These are phyloP conservation scores for Orientallactaga sibirica DNA, from an alignment of 2,797 vertebrate species.

Conservation along the genomic window DNA sequence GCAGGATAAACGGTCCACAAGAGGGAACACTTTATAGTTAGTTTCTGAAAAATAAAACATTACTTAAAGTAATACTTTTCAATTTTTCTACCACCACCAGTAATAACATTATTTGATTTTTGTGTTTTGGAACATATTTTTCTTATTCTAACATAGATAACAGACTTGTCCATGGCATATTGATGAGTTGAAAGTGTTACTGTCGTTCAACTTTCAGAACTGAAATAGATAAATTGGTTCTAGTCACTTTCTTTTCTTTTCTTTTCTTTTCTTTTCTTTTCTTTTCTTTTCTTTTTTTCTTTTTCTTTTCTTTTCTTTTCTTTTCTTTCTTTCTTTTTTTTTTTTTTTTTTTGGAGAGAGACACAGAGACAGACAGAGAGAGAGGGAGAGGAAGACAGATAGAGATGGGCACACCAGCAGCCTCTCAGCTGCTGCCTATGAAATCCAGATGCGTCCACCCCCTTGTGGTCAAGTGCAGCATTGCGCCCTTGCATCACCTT, in stretches of 20 bases:
- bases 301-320: no score
- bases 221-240: background rate
- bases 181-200: background rate
- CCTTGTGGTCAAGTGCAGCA: no score
- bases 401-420: no score
- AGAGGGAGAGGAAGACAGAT: no score
- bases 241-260: background rate
- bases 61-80: constrained; percentile 4
- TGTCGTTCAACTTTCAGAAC: background rate
- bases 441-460: no score
- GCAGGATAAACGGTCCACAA: background rate
- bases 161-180: background rate
- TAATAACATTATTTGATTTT: background rate
- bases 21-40: background rate
- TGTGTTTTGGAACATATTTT: background rate
- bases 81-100: background rate
- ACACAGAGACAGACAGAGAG: no score
- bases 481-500: no score
- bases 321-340: no score
- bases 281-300: no score
- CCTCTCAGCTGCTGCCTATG: no score
- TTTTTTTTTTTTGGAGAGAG: no score
- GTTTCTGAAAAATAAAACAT: constrained; percentile 5
- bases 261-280: no score
- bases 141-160: background rate